Evolutionary conservation across 1,140 invertebrate genomes (phyloP), one percentile per base, ranked within the genome.

Genomic region (Lutraria rhynchaena): DNA sequence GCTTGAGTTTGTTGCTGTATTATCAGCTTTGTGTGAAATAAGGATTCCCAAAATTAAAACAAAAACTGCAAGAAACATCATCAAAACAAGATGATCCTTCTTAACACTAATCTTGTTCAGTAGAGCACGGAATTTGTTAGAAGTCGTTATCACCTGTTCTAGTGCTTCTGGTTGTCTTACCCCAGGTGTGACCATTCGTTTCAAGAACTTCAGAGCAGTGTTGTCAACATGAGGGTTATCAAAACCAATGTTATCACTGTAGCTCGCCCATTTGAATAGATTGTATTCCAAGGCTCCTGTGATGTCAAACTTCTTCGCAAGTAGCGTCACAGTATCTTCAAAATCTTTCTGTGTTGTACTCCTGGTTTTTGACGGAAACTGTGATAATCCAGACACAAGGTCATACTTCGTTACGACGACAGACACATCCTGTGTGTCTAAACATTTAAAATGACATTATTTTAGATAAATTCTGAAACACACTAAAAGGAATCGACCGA

Each of bases 231-330:
- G 31, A 13, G 27, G 33, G 24, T 74, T 74, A 19, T 60, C 55
- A 7, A 19, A 15, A 19, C 46, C 24, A n/a, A 37, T 33, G 0
- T 55, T 24, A 31, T 74, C 71, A 1, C 37, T 57, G 24, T 19
- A 74, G 31, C 71, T 74, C 3, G 37, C 71, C 71, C 71, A 74
- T 15, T 55, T 53, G 11, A 74, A 60, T 15, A 53, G 4, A 55
- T 74, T 74, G 17, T 51, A 17, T 41, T 60, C 27, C 15, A 58
- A 11, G 9, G 71, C 51, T 29, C 71, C 71, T 9, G 27, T 37
- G 3, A 74, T 74, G 31, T 57, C 60, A 33, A 74, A 74, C 31
- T 74, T n/a, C n/a, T n/a, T n/a, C n/a, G n/a, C n/a, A n/a, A n/a
- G n/a, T n/a, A n/a, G n/a, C n/a, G n/a, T n/a, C n/a, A n/a, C n/a